These are phyloP conservation scores for Clytia hemisphaerica DNA, from an alignment of 30 jellyfish, hydroid and myxozoan genomes.

Conservation along the genomic window DNA sequence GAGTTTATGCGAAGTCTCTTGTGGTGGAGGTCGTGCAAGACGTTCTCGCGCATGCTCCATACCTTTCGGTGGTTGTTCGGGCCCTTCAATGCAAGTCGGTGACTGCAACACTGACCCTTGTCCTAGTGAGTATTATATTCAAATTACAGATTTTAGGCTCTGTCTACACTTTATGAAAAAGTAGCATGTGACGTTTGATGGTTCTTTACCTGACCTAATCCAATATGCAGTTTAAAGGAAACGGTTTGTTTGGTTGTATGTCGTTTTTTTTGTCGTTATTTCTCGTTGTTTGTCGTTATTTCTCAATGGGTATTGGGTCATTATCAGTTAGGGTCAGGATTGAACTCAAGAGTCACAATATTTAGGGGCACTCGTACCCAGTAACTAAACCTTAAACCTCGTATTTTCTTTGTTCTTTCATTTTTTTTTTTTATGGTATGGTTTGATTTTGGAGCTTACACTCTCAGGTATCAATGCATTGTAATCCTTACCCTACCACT, in stretches of 20 bases:
- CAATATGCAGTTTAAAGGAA: neutral
- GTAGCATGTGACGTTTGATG: neutral
- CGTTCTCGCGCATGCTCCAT: conserved; percentile 40
- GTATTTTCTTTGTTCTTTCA: too few relatives aligned
- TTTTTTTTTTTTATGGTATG: too few relatives aligned
- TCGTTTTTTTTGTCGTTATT: neutral
- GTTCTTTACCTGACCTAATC: neutral
- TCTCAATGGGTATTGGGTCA: too few relatives aligned
- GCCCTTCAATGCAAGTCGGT: conserved; percentile 8
- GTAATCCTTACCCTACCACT: too few relatives aligned
- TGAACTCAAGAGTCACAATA: too few relatives aligned
- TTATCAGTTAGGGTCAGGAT: too few relatives aligned
- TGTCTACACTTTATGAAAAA: neutral
- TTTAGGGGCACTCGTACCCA: too few relatives aligned
- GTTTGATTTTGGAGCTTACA: too few relatives aligned
- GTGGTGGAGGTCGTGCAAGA: conserved; percentile 42
- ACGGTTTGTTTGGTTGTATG: neutral
- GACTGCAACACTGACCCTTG: conserved; percentile 52
- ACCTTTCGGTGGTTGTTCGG: conserved; percentile 36
- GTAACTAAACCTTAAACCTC: too few relatives aligned
- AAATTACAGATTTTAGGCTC: neutral
- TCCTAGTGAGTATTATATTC: conserved; percentile 22
- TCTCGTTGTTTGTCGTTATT: too few relatives aligned
- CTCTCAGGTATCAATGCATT: too few relatives aligned
- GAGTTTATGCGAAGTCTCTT: conserved; percentile 40